These are phyloP conservation scores for Protomyctophum bolini DNA, from an alignment of 2,113 vertebrate species.

Conservation along the genomic window DNA sequence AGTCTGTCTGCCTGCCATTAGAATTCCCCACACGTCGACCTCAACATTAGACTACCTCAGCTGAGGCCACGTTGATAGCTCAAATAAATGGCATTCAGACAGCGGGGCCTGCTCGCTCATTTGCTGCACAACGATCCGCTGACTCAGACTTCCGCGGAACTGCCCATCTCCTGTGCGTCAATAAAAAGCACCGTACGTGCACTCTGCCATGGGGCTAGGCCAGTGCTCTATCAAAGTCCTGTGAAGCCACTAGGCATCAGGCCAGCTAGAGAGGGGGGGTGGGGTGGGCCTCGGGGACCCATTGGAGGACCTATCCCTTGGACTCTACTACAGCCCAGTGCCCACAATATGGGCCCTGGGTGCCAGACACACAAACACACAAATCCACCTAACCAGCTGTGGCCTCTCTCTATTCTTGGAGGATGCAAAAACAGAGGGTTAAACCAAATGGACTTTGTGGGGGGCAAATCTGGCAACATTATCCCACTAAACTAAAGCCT, in stretches of 20 bases:
- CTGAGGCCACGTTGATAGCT: constrained; percentile 33
- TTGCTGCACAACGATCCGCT: constrained; percentile 62
- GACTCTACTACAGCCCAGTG: constrained; percentile 56
- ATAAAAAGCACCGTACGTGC: constrained; percentile 55
- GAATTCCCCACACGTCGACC: constrained; percentile 40
- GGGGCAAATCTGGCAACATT: constrained; percentile 45
- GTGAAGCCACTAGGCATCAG: constrained; percentile 44
- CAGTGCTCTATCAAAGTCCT: constrained; percentile 63
- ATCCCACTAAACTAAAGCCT: constrained; percentile 4
- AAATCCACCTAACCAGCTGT: constrained; percentile 63
- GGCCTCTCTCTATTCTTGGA: constrained; percentile 25
- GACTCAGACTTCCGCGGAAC: constrained; percentile 64
- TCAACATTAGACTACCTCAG: constrained; percentile 33
- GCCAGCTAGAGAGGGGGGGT: constrained; percentile 79
- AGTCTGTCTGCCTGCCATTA: constrained; percentile 33
- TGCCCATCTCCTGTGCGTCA: constrained; percentile 65
- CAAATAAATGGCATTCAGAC: constrained; percentile 48
- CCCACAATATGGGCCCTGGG: constrained; percentile 50
- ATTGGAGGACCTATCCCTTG: constrained; percentile 46
- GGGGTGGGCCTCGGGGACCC: constrained; percentile 43
- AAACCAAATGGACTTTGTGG: constrained; percentile 28
- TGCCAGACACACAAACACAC: constrained; percentile 48
- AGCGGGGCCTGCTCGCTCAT: constrained; percentile 40
- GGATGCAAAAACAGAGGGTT: constrained; percentile 43
- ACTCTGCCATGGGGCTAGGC: constrained; percentile 49